Conservation (phyloP, 2,888 invertebrate species). For the Athalia cordata region DNA sequence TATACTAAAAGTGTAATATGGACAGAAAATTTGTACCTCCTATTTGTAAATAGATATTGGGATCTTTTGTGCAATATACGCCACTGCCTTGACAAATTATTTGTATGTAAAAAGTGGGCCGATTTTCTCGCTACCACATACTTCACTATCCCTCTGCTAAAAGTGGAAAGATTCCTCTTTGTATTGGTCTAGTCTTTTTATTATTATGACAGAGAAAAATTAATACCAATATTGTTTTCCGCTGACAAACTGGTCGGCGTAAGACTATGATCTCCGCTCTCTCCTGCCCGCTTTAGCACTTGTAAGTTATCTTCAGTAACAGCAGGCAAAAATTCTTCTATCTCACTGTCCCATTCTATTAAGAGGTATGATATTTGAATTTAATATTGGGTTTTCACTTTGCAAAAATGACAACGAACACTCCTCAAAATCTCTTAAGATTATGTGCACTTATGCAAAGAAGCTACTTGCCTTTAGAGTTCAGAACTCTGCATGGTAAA, state of each 20-base stretch:
- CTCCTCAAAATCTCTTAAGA: neutral
- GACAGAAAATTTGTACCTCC: neutral
- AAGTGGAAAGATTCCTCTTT: neutral
- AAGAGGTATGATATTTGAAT: neutral
- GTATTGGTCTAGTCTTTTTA: neutral
- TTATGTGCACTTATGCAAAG: neutral
- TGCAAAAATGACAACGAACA: no score
- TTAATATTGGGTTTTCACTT: neutral
- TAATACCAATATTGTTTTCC: constrained; percentile 63
- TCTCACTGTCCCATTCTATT: constrained; percentile 71
- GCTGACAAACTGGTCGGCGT: constrained; percentile 63
- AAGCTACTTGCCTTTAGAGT: constrained; percentile 62
- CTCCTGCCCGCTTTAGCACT: constrained; percentile 70
- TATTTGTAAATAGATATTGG: neutral
- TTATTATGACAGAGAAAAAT: neutral
- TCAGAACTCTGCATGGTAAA: constrained; percentile 59
- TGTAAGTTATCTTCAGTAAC: constrained; percentile 70
- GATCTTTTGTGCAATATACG: no score
- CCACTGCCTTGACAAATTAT: no score
- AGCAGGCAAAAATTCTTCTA: constrained; percentile 71
- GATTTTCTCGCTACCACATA: no score
- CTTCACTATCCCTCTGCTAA: no score
- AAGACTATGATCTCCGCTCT: constrained; percentile 68
- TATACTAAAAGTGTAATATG: neutral
- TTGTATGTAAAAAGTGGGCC: no score